Evolutionary conservation across 2,113 vertebrate genomes (phyloP), one percentile per base, ranked within the genome.

Genomic region (Candoia aspera): DNA sequence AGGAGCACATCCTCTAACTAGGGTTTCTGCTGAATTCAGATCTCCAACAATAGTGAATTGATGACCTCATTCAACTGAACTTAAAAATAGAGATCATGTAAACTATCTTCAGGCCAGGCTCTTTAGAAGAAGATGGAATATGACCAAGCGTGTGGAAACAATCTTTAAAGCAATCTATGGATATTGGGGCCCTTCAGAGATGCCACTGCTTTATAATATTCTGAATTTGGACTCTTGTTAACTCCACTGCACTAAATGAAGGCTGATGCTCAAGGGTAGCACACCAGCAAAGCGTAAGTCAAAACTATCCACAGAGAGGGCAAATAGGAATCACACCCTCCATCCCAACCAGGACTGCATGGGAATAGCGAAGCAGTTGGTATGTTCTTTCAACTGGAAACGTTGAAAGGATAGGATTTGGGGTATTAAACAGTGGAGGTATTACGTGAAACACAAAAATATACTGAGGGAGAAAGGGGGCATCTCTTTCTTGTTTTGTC

Each of bases 271-370:
- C 17, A 49, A 59, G 64, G 60, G 84, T 86, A 42, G 53, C 46
- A 42, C 5, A 42, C 64, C 59, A 86, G 57, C 84, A 21, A 1
- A 84, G 26, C 59, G 37, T 33, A 29, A 87, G 90, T 60, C 90
- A 87, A 62, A 87, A 73, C 15, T 62, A 46, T 58, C 85, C 85
- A 15, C 26, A 79, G 86, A 64, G 86, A 49, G 64, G 49, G 86
- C 86, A 87, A 91, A 91, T 54, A 85, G 79, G 91, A 91, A 84
- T 91, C 90, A 91, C 60, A 68, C 49, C 23, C 84, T 57, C n/a
- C 13, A 68, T 73, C 85, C 53, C 46, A 42, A 26, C 79, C 84
- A 86, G 21, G 46, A 55, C 46, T 11, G 58, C 84, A 37, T 86
- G 90, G 29, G 90, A 85, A 84, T 26, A 62, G 12, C 37, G 23